Base-by-base conservation (phyloP, 1,140 invertebrate species). In the Steinernema khuongi region DNA sequence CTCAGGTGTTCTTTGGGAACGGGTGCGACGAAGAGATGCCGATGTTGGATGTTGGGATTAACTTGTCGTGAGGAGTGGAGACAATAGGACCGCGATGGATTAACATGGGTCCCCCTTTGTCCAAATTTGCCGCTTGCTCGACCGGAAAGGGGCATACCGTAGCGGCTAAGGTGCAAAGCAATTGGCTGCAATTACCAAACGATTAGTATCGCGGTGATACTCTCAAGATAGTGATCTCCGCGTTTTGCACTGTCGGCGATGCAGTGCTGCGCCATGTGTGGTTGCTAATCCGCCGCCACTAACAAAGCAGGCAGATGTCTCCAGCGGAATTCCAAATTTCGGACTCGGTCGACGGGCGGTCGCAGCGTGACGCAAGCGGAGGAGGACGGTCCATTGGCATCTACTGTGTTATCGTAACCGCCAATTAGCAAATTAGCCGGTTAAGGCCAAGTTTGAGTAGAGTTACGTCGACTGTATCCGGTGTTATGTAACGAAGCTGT, bases 41-140 rank as follows among this genome's bases (percentile, higher is more conserved):
- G 50, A 60, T 60, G 50, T 60, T 60, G 50, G 50, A 60, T 60
- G 50, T 60, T 60, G 50, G 26, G 50, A 60, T 60, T 60, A 60
- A 60, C 50, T 60, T 60, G 50, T 60, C 50, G 50, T 60, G 50
- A 60, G 26, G 50, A 60, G 50, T 22, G 50, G 26, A 60, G 50
- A 60, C 50, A 60, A 60, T 60, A 60, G 50, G 26, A 7, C 7
- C 4, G 11, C 50, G 50, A 22, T 22, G 50, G 50, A 60, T 60
- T 60, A 60, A 60, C 50, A 60, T 22, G 50, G n/a, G 19, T 14
- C 50, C 4, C 22, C 14, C 50, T 60, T 60, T 60, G 50, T 60
- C 4, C 14, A 60, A 11, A 4, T 22, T 14, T n/a, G 50, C 50
- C 50, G 50, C 50, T 7, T 60, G n/a, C 36, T n/a, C 50, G 11